Evolutionary conservation across 2,888 invertebrate genomes (phyloP), one percentile per base, ranked within the genome.

Genomic region (Hirtodrosophila trivittata): DNA sequence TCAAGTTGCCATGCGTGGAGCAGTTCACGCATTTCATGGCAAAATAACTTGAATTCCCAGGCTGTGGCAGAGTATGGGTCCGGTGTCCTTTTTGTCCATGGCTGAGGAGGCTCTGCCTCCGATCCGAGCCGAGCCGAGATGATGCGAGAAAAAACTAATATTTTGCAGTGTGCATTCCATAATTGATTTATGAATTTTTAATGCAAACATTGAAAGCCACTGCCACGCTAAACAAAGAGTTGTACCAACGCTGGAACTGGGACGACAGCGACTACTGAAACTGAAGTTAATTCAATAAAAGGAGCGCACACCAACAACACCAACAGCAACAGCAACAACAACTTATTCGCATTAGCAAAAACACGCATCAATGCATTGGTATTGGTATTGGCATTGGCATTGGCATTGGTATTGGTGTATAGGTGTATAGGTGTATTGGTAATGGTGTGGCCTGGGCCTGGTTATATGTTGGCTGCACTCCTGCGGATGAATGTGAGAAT

Each of bases 101-200:
- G 18, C 2, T 21, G 18, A 2, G 18, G 2, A 21, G 18, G 18
- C 18, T 21, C 5, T 21, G 18, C 18, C 18, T 21, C 5, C 18
- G 18, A 3, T 21, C 5, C 3, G 2, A 21, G 5, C 18, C 18
- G 5, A 21, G 32, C 51, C 13, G 37, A 26, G 18, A 33, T 37
- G 62, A 80, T 78, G 72, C 62, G 82, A 84, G 77, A 81, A 84
- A 81, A 81, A 77, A 87, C 77, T 75, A 86, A 78, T 77, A 86
- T 87, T 88, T 88, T 86, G 83, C 88, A 72, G 75, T 87, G 84
- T 87, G 87, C 88, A 89, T 89, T 89, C 89, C 89, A 89, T 89
- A 89, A 89, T 89, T 89, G 89, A 89, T 89, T 89, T 89, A 89
- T 89, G 89, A 89, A 89, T 89, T 89, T 88, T 87, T 89, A 89